phyloP scores from a whole-genome alignment of 2,888 invertebrate genomes.

The Nowickia ferox region DNA sequence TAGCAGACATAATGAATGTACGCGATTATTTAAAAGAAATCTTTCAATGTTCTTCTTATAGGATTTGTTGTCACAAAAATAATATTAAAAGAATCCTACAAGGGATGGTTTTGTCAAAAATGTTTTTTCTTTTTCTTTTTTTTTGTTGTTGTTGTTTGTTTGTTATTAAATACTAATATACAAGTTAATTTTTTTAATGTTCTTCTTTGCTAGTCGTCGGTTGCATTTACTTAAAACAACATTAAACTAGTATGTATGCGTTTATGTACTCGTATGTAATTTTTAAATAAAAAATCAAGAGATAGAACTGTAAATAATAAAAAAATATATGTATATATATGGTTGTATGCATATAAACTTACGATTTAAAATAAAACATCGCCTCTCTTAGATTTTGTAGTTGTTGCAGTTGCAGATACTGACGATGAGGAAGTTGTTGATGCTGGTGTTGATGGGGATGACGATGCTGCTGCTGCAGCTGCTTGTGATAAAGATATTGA shows the following conservation, averaged over 20 bases:
- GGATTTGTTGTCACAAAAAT: neutral
- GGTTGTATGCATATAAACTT: slow-evolving; percentile 62
- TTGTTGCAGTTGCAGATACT: slow-evolving; percentile 63
- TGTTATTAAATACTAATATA: slow-evolving; percentile 12
- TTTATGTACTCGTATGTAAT: neutral
- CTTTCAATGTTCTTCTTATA: slow-evolving; percentile 6
- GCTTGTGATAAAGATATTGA: slow-evolving; percentile 56
- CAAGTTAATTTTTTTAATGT: slow-evolving; percentile 36
- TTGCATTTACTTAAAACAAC: slow-evolving; percentile 56
- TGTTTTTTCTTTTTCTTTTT: slow-evolving; percentile 1
- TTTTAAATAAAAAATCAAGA: slow-evolving; percentile 42
- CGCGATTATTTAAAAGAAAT: slow-evolving; percentile 5
- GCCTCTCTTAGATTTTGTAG: slow-evolving; percentile 79
- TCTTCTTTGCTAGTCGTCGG: slow-evolving; percentile 33
- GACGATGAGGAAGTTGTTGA: slow-evolving; percentile 39
- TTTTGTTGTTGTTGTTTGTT: neutral
- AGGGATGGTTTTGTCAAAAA: neutral
- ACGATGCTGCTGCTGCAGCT: slow-evolving; percentile 54
- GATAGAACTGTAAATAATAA: slow-evolving; percentile 8
- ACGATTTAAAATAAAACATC: slow-evolving; percentile 79
- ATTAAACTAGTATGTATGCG: slow-evolving; percentile 62
- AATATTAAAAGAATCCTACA: neutral
- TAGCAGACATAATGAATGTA: slow-evolving; percentile 33
- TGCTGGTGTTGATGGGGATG: slow-evolving; percentile 31
- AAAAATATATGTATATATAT: slow-evolving; percentile 12